phyloP scores from a whole-genome alignment of 2,797 vertebrate genomes.

The Esox lucius region DNA sequence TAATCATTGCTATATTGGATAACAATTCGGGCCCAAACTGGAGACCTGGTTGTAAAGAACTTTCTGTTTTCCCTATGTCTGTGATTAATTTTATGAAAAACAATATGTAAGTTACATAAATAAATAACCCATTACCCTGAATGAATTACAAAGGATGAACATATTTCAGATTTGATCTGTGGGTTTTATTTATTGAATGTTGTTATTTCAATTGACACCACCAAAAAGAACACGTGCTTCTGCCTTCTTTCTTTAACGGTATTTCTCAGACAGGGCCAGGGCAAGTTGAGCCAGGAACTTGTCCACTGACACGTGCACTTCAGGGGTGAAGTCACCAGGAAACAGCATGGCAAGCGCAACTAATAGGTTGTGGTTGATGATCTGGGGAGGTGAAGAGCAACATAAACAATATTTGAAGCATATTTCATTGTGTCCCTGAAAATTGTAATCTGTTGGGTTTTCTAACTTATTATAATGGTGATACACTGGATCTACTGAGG shows the following conservation, averaged over 20 bases:
- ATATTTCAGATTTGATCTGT: not conserved
- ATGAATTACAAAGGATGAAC: not conserved
- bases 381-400: slow-evolving; percentile 55
- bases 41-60: not conserved
- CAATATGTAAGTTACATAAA: not conserved
- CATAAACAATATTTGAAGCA: not conserved
- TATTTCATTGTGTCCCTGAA: not conserved
- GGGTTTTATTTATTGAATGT: not conserved
- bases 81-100: not conserved
- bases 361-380: slow-evolving; percentile 77
- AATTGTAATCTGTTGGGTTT: not conserved
- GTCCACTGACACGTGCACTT: slow-evolving; percentile 76
- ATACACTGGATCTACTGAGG: not conserved
- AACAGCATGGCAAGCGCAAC: slow-evolving; percentile 65
- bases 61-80: not conserved
- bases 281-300: slow-evolving; percentile 76
- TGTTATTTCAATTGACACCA: not conserved
- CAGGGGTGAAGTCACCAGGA: slow-evolving; percentile 77
- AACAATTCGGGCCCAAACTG: not conserved
- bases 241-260: slow-evolving; percentile 71
- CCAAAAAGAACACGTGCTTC: not conserved
- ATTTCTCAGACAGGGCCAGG: slow-evolving; percentile 76
- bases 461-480: not conserved
- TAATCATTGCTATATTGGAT: not conserved
- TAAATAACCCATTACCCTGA: not conserved